A percentile compares a stretch with the other conserved stretches of the same genome.
These are phyloP conservation scores for Philotrypesis tridentata DNA, from an alignment of 1,140 invertebrate genomes.

Conservation along the genomic window DNA sequence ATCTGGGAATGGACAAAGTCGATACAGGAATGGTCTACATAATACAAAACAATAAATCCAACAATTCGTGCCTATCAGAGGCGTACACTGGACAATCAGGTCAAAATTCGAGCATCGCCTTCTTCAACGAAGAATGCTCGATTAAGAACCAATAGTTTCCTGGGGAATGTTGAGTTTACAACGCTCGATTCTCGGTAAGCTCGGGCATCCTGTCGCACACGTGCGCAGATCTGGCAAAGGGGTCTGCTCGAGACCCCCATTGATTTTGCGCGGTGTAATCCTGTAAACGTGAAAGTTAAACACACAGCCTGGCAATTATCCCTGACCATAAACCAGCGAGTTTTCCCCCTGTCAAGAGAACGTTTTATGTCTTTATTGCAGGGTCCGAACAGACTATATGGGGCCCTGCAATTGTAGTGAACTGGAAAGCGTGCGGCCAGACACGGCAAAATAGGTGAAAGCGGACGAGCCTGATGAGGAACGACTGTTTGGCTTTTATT, in stretches of 20 bases:
- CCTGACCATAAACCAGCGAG: slow-evolving; percentile 40
- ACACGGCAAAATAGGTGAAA: not conserved
- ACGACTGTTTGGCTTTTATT: not conserved
- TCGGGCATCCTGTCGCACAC: not conserved
- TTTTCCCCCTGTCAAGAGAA: not conserved
- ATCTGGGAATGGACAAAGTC: too few relatives aligned
- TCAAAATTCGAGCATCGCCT: not conserved
- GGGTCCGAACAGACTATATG: not conserved
- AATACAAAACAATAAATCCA: too few relatives aligned
- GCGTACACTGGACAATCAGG: not conserved
- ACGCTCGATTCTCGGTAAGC: not conserved
- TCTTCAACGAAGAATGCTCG: not conserved
- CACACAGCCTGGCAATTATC: slow-evolving; percentile 33
- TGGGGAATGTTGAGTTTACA: not conserved
- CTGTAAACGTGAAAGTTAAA: slow-evolving; percentile 44
- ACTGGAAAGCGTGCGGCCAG: not conserved
- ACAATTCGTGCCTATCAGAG: not conserved
- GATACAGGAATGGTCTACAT: not conserved
- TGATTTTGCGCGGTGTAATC: slow-evolving; percentile 16
- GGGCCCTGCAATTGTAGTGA: not conserved
- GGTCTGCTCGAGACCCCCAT: not conserved
- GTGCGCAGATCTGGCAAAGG: not conserved
- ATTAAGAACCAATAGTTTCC: not conserved
- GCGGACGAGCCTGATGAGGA: not conserved
- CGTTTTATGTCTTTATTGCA: slow-evolving; percentile 39